These are phyloP conservation scores for Carpatolechia fugitivella DNA, from an alignment of 2,888 invertebrate genomes.

Conservation along the genomic window DNA sequence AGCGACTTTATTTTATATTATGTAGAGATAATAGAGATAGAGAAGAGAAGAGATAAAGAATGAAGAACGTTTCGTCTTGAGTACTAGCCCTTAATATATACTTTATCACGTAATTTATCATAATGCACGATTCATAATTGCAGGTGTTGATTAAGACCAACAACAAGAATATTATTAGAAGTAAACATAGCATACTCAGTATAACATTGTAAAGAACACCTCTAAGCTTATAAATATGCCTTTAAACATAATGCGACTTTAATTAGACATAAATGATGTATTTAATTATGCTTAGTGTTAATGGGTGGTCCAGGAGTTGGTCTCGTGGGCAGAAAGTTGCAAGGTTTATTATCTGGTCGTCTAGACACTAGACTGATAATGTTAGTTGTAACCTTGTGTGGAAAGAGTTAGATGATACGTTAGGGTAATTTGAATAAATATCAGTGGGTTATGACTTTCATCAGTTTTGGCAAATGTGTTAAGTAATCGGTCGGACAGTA, in stretches of 20 bases:
- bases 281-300: constrained; percentile 48
- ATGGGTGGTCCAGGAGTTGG: constrained; percentile 46
- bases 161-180: no score
- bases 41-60: no score
- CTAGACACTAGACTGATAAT: not conserved
- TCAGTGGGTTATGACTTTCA: not conserved
- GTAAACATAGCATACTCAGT: no score
- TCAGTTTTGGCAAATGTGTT: no score
- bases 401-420: not conserved
- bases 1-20: no score
- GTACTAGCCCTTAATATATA: no score
- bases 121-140: no score
- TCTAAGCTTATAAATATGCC: not conserved
- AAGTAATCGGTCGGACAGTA: no score
- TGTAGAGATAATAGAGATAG: no score
- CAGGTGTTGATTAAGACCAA: no score
- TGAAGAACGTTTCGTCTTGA: no score
- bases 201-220: not conserved
- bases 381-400: not conserved
- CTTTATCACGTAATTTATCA: no score
- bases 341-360: constrained; percentile 2
- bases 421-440: not conserved
- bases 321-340: constrained; percentile 37
- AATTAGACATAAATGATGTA: constrained; percentile 50
- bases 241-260: constrained; percentile 35